Conservation (phyloP, 2,797 vertebrate species). For the Gobionotothen gibberifrons region DNA sequence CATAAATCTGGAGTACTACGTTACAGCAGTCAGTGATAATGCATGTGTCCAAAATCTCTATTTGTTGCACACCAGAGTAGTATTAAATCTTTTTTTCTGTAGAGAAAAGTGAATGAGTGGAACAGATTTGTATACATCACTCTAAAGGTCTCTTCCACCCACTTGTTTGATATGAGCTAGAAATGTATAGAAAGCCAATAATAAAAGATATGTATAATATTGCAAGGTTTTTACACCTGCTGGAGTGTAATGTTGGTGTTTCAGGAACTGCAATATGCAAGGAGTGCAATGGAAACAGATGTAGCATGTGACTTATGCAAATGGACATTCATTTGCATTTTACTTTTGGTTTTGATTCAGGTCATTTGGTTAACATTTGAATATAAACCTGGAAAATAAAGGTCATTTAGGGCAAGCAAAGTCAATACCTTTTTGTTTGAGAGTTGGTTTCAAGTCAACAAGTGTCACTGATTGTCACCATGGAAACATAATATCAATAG, state of each 20-base stretch:
- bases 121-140: background rate
- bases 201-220: background rate
- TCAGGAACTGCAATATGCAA: slow-evolving; percentile 10
- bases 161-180: background rate
- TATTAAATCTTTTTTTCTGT: background rate
- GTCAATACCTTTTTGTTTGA: background rate
- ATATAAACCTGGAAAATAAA: no score
- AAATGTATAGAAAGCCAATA: background rate
- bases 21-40: background rate
- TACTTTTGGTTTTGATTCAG: background rate
- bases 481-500: background rate
- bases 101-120: background rate
- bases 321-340: background rate
- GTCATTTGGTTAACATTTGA: background rate
- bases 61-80: background rate
- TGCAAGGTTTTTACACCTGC: slow-evolving; percentile 8
- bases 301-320: background rate
- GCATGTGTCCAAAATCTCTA: background rate
- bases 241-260: slow-evolving; percentile 7
- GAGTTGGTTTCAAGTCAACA: background rate
- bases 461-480: background rate
- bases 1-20: background rate
- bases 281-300: slow-evolving; percentile 12
- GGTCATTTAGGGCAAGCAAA: no score
- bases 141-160: background rate